These are phyloP conservation scores for Drosophila gaucha DNA, from an alignment of 2,888 invertebrate genomes.

Conservation along the genomic window DNA sequence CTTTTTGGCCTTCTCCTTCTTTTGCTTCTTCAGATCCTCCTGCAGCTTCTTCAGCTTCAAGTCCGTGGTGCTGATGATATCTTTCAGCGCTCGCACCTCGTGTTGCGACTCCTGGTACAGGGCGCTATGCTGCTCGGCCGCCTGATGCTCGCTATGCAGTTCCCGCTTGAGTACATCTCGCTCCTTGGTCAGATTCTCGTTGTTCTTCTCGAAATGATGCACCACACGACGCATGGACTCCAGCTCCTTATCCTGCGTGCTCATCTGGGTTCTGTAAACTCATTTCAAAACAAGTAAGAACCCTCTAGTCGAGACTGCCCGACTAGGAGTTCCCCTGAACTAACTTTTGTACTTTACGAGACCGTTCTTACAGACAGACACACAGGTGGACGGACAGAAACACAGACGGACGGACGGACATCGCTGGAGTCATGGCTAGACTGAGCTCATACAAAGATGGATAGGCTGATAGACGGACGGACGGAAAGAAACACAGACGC, in stretches of 20 bases:
- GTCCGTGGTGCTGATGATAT: constrained; percentile 76
- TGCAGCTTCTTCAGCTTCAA: constrained; percentile 76
- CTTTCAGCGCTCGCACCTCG: constrained; percentile 81
- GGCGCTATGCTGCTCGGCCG: constrained; percentile 63
- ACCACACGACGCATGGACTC: constrained; percentile 82
- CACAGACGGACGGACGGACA: too few species aligned
- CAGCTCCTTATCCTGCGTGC: constrained; percentile 82
- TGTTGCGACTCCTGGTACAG: constrained; percentile 81
- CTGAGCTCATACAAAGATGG: too few species aligned
- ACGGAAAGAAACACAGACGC: too few species aligned
- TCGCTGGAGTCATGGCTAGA: too few species aligned
- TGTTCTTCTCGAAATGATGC: constrained; percentile 80
- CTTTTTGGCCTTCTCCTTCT: constrained; percentile 81
- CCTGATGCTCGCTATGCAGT: constrained; percentile 72
- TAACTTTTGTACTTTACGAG: too few species aligned
- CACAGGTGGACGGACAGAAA: too few species aligned
- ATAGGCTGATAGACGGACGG: too few species aligned
- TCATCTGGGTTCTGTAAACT: constrained; percentile 73
- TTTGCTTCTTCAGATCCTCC: constrained; percentile 73
- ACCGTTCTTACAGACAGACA: too few species aligned
- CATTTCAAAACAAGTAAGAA: too few species aligned
- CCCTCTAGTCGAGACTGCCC: too few species aligned
- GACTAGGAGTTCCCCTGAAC: too few species aligned
- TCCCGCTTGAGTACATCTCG: constrained; percentile 82
- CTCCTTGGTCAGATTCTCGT: constrained; percentile 81